These are phyloP conservation scores for Microcebus griseorufus DNA, from an alignment of 2,113 vertebrate genomes.

Conservation along the genomic window DNA sequence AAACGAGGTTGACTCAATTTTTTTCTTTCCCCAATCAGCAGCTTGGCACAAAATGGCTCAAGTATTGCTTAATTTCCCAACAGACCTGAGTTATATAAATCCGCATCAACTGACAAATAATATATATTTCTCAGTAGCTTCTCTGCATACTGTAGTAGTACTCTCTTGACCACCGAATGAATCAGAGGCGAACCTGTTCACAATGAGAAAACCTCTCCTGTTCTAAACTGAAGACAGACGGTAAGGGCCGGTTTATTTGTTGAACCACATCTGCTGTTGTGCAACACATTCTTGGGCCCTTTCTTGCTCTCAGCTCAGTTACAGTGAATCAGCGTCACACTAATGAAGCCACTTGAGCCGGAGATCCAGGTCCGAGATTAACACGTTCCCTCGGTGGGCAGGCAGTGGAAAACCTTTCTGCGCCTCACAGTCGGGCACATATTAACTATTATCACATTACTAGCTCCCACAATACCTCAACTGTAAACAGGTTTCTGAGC, in stretches of 20 bases:
- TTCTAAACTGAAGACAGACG: background rate
- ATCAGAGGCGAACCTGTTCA: background rate
- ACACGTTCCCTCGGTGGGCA: background rate
- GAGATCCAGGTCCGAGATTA: constrained; percentile 54
- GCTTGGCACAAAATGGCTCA: background rate
- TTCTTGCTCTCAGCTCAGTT: constrained; percentile 10
- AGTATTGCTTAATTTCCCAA: background rate
- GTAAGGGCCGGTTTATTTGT: background rate
- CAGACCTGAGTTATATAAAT: background rate
- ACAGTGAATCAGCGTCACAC: constrained; percentile 17
- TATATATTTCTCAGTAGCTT: background rate
- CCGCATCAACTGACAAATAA: background rate
- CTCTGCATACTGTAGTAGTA: background rate
- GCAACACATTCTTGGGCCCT: background rate
- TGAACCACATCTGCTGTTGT: background rate
- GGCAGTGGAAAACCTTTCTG: background rate
- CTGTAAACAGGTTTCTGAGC: background rate
- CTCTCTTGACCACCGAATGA: background rate
- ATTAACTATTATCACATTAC: background rate
- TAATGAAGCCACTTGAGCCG: background rate
- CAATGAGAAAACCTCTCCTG: background rate
- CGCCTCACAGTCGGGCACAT: background rate
- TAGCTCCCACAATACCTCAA: background rate
- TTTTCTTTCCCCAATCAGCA: background rate
- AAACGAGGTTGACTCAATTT: constrained; percentile 39